These are phyloP conservation scores for Selene dorsalis DNA, from an alignment of 2,797 vertebrate species.

Conservation along the genomic window DNA sequence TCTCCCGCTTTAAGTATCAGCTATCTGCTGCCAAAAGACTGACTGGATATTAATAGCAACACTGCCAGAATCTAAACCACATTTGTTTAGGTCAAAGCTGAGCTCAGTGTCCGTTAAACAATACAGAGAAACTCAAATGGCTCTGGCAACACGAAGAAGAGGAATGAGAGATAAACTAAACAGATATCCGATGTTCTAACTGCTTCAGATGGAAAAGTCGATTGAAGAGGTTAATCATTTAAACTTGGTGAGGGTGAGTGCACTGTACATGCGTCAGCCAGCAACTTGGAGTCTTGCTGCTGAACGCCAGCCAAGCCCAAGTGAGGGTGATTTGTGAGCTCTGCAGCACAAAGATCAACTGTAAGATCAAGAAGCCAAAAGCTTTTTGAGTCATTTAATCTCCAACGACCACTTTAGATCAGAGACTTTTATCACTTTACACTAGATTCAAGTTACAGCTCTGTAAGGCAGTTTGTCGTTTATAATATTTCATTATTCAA, in stretches of 20 bases:
- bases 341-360: constrained; percentile 51
- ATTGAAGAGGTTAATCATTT: constrained; percentile 70
- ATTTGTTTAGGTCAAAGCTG: constrained; percentile 81
- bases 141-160: constrained; percentile 52
- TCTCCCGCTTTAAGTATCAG: constrained; percentile 80
- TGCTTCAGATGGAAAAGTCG: constrained; percentile 52
- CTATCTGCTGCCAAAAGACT: constrained; percentile 78
- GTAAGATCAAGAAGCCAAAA: constrained; percentile 42
- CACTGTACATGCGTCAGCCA: constrained; percentile 44
- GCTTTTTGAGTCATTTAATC: constrained; percentile 53
- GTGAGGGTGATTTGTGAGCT: constrained; percentile 56
- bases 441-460: constrained; percentile 3
- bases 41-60: constrained; percentile 82
- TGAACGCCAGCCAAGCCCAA: constrained; percentile 52
- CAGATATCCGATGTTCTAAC: constrained; percentile 53
- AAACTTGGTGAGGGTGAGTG: constrained; percentile 50
- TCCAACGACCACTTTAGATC: constrained; percentile 33
- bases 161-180: constrained; percentile 68
- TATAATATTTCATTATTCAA: background rate
- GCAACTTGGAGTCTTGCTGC: constrained; percentile 36
- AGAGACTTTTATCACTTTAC: constrained; percentile 16
- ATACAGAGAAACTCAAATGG: constrained; percentile 57
- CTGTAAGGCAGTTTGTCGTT: constrained; percentile 2
- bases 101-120: constrained; percentile 74
- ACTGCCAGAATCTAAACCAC: constrained; percentile 78